Evolutionary conservation across 2,888 invertebrate species (phyloP), one percentile per base, ranked within the genome.

Genomic region (Drosophila meridiana): DNA sequence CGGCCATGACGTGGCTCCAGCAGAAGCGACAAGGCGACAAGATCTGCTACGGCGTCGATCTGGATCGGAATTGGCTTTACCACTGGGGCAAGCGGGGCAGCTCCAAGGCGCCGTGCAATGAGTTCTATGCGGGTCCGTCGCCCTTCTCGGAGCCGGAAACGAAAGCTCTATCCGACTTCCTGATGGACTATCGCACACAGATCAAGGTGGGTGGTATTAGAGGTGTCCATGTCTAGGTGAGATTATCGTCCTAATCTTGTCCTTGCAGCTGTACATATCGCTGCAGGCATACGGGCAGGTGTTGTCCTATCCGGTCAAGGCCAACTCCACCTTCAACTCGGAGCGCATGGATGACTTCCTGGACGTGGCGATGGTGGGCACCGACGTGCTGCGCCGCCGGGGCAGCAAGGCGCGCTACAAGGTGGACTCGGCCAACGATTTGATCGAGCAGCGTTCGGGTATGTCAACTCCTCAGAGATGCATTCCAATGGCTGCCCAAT

Each of bases 71-170:
- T 92, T 97, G 96, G 95, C 95, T 95, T 67, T 95, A 95, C 90
- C 95, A 96, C 74, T 97, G 96, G 96, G 94, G 95, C 55, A 95
- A 95, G 81, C 94, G 94, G 75, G 96, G 96, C 42, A 95, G 96
- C 1, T 96, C 96, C 30, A 95, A 96, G 89, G 95, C 95, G 1
- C 95, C 96, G 0, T 97, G 97, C 88, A 95, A 95, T 28, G 97
- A 97, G 60, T 95, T 95, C 76, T 97, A 95, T 91, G 95, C 95
- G 0, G 97, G 97, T 0, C 94, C 95, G 0, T 92, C 94, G 28
- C 95, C 96, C 3, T 96, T 96, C 91, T 97, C 97, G 7, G 97
- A 97, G 87, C 96, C 96, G 0, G 97, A 97, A 93, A 96, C 96
- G 0, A 94, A 94, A 76, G 95, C 96, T 0, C 94, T 96, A 43